Evolutionary conservation across 2,113 vertebrate genomes (phyloP), one percentile per base, ranked within the genome.

Genomic region (Sceloporus tristichus): DNA sequence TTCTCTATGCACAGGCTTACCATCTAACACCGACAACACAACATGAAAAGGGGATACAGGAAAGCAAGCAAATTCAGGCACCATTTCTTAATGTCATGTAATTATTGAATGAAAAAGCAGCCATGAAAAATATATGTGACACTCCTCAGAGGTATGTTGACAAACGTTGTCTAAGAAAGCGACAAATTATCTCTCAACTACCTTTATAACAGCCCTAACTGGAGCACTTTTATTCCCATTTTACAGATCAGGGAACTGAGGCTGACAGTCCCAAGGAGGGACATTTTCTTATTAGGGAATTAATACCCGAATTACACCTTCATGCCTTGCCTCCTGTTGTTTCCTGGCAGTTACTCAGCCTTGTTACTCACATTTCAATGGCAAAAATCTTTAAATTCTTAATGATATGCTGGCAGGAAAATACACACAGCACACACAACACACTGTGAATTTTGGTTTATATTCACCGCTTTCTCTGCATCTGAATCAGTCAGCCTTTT

Each of bases 391-490:
- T 6, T 8, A 23, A 21, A 70, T 4, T 18, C 19, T 54, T 40
- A 7, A 54, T 5, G 25, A 74, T 42, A 68, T 10, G 48, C 13
- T 9, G 40, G 65, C 53, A 23, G 29, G 40, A 53, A 68, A 65
- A 74, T 38, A 65, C 23, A 53, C 25, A 59, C 27, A n/a, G 16
- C 4, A 16, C 23, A 70, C 66, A 70, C 66, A 70, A 70, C 4
- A 65, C 59, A 84, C 29, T 1, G 0, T 48, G 1, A 79, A 1
- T 18, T 9, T 86, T 16, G 34, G 7, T 3, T 18, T 23, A 83
- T 25, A 86, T 42, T 95, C 94, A 99, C 98, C 88, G 96, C 93
- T 89, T 98, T 99, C 89, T 98, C 97, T 42, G 97, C 94, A 95
- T 99, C 98, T 0, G 95, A 95, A 68, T 98, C 97, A 0, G 96